Evolutionary conservation across 2,888 invertebrate species (phyloP), one percentile per base, ranked within the genome.

Genomic region (Thecocarcelia acutangulata): DNA sequence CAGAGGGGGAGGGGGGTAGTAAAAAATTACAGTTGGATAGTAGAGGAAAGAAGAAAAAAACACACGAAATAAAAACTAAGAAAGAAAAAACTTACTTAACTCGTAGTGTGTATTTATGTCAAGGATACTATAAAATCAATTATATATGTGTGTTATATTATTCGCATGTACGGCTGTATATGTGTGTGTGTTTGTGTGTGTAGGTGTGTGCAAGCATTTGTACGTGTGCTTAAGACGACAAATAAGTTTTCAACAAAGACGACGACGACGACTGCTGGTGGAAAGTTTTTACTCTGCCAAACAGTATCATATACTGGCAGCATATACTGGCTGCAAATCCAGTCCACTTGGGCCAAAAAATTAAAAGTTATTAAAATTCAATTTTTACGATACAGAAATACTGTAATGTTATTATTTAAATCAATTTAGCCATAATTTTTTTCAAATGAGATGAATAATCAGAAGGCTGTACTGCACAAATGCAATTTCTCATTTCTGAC

Each of bases 61-160:
- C 33, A 33, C 50, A 59, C 40, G 33, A 33, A 52, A 52, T 28
- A 46, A 59, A 52, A 59, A 33, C 15, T 6, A 42, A 6, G 12
- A 5, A 50, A 13, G 37, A 56, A 42, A 19, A 63, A 66, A 52
- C 68, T 56, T 58, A 63, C 73, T 63, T 58, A 73, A 63, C 72
- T 72, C 48, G 48, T 56, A 61, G 44, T 69, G 37, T 64, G 54
- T 77, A 85, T 85, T 85, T 84, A 84, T 85, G 85, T 85, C 85
- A 85, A 85, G 85, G 85, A 85, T 85, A 84, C 84, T 84, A 85
- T 78, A 85, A 85, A 85, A 85, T 85, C 84, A 85, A 84, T 85
- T 85, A 84, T 68, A 44, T 73, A 37, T 68, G 17, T 56, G n/a
- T n/a, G n/a, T n/a, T n/a, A n/a, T n/a, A n/a, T n/a, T n/a, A n/a